Evolutionary conservation across 2,888 invertebrate genomes (phyloP), one percentile per base, ranked within the genome.

Genomic region (Hetaerina titia): DNA sequence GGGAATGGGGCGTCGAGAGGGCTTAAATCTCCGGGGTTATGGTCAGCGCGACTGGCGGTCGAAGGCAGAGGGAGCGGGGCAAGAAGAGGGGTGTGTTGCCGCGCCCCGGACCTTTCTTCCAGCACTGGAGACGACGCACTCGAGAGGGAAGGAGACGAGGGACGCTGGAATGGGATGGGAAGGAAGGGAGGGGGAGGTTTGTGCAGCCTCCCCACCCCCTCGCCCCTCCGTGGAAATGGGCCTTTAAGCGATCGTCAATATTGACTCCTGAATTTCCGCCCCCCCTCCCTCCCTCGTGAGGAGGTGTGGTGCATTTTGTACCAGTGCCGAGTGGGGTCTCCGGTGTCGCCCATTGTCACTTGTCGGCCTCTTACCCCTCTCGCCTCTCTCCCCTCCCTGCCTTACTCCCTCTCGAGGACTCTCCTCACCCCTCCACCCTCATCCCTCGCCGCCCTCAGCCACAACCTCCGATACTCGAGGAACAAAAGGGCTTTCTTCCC

Each of bases 231-330:
- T 58, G 90, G 58, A 92, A 74, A 92, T 92, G 92, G 92, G 56
- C 74, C 69, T 92, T 92, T 92, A 69, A 92, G 92, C 92, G 92
- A 92, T 69, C 45, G 92, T 92, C 92, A 92, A 92, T 92, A 92
- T 92, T 92, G 92, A 92, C 92, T 64, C 15, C 7, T 22, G 92
- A 92, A 69, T 92, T 92, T 92, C 92, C 92, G 92, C 56, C 92
- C 25, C 63, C 57, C 89, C 56, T 57, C 25, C 63, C 58, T 25
- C 25, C 13, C 31, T 31, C 81, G 45, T 45, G 45, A 45, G 45
- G 69, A 92, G 92, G 92, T 92, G 92, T 92, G 92, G 92, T 69
- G 92, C 92, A 92, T 92, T 92, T 92, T 92, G 92, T 92, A 19
- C 64, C 25, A 31, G 69, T 69, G 92, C 69, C 64, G 90, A 90